Base-by-base conservation (phyloP, 2,113 vertebrate genomes). In the Tapirus terrestris region DNA sequence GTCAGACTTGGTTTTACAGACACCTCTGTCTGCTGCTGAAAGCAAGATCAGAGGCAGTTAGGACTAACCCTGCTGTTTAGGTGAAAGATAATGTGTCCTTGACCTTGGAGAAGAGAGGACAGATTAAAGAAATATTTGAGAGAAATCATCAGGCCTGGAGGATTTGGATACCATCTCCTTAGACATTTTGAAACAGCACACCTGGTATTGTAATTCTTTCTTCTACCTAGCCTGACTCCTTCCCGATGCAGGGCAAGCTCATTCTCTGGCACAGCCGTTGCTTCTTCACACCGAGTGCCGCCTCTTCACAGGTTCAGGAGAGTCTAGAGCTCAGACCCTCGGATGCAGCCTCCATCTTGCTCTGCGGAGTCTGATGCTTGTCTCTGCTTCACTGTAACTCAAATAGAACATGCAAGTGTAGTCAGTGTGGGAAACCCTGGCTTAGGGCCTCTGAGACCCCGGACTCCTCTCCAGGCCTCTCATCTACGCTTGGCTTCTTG, bases 181-280 rank as follows among this genome's bases (percentile, higher is more conserved):
- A 11, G 79, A 67, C n/a, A 5, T 31, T 83, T 31, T 48, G 58
- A 27, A 75, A 11, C 1, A 73, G 31, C 12, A 5, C 16, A 2
- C 2, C 9, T 60, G 72, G n/a, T 27, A 18, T 1, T 45, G 45
- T 61, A n/a, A 14, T 17, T 67, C 43, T 84, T 83, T 29, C 61
- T 82, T 31, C 31, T 25, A 0, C 14, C 8, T 27, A 10, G 13
- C 29, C 16, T 13, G 21, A n/a, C 9, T 17, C n/a, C 21, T 11
- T 53, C 43, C 25, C 2, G 5, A 1, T n/a, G 33, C 7, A 8
- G 2, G 1, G 9, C 13, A 12, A 81, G 31, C 31, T 11, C 8
- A 12, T 20, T 48, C 23, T 11, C 17, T 33, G 21, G 31, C 5
- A 7, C 17, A 12, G 65, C 21, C 12, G 13, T 13, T 8, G 48